Evolutionary conservation across 2,113 vertebrate species (phyloP).

Genomic region (Phrynocephalus versicolor): DNA sequence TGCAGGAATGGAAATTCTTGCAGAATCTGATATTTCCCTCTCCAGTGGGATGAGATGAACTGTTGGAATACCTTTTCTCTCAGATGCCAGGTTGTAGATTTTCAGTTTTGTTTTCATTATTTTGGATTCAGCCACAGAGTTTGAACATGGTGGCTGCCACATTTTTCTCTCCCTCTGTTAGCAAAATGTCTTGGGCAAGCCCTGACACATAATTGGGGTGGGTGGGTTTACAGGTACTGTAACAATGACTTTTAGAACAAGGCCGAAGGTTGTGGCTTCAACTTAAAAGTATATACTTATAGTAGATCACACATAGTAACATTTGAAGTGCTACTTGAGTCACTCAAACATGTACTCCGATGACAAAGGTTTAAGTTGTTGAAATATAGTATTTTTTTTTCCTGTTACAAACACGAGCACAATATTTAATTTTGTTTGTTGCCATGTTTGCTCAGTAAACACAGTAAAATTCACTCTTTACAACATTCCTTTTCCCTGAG

Average conservation of each 20-base stretch:
- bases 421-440: neutral
- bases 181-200: neutral
- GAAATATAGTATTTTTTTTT: neutral
- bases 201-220: neutral
- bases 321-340: neutral
- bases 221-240: neutral
- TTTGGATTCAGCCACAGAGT: neutral
- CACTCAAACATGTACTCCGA: neutral
- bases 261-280: neutral
- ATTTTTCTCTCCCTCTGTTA: neutral
- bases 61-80: no score
- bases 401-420: neutral
- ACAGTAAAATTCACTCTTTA: neutral
- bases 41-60: no score
- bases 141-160: neutral
- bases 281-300: neutral
- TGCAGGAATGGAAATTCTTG: no score
- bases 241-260: neutral
- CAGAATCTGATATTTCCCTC: no score
- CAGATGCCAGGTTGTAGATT: no score
- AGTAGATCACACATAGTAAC: neutral
- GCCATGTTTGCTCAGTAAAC: neutral
- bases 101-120: no score
- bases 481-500: neutral
- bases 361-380: neutral